phyloP scores from a whole-genome alignment of 2,113 vertebrate genomes.

The Hoplias malabaricus region DNA sequence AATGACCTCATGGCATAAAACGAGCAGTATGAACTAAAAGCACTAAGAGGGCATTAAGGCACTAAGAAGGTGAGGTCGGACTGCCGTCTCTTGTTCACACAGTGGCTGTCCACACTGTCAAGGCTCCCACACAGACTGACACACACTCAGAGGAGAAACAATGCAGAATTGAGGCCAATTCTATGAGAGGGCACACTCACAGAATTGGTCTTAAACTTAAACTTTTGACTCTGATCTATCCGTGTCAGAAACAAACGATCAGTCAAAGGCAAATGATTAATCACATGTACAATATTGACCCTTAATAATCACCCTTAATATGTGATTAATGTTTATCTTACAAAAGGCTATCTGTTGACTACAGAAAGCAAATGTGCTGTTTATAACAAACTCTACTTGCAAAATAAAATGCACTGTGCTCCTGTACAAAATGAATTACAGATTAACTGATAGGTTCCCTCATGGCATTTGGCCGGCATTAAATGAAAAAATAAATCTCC shows the following conservation, averaged over 20 bases:
- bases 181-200: neutral
- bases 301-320: too few species aligned
- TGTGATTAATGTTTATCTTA: slow-evolving; percentile 1
- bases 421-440: neutral
- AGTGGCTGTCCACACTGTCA: neutral
- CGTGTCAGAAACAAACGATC: neutral
- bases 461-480: slow-evolving; percentile 2
- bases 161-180: too few species aligned
- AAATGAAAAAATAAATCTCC: neutral
- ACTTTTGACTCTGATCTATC: neutral
- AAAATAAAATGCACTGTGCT: neutral
- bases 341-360: neutral
- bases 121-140: slow-evolving; percentile 22
- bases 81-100: neutral
- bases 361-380: neutral
- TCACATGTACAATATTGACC: too few species aligned
- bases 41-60: too few species aligned
- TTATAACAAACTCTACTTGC: neutral
- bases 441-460: slow-evolving; percentile 8
- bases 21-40: neutral
- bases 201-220: neutral
- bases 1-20: slow-evolving; percentile 18
- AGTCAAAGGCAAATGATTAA: neutral
- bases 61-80: neutral
- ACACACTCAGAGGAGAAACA: slow-evolving; percentile 38